A percentile compares a stretch with the other conserved stretches of the same genome.
These are phyloP conservation scores for Psococerastis gibbosa DNA, from an alignment of 2,888 invertebrate genomes.

Conservation along the genomic window DNA sequence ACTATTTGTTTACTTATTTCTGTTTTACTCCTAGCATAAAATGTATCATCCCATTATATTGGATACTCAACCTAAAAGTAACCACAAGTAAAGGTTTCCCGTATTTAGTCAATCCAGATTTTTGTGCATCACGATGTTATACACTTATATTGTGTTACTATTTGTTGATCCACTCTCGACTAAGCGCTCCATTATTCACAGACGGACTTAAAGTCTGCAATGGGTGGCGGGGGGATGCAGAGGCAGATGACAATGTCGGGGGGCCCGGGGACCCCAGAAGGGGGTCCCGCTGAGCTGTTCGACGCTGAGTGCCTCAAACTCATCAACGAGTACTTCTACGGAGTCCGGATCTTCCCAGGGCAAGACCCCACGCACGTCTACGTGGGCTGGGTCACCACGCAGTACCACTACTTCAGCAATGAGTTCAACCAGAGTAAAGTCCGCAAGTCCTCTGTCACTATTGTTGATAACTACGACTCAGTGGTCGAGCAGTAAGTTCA, in stretches of 20 bases:
- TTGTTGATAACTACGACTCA: conserved; percentile 61
- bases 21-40: too few species aligned
- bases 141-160: too few species aligned
- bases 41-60: too few species aligned
- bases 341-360: conserved; percentile 72
- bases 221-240: conserved; percentile 22
- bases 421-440: conserved; percentile 80
- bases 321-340: conserved; percentile 96
- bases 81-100: too few species aligned
- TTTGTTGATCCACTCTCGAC: too few species aligned
- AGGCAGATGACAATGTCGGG: conserved; percentile 54
- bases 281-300: conserved; percentile 70
- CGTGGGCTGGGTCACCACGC: conserved; percentile 98
- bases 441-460: conserved; percentile 58
- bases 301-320: conserved; percentile 72
- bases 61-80: too few species aligned
- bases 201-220: conserved; percentile 22
- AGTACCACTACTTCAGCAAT: conserved; percentile 79
- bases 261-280: conserved; percentile 49
- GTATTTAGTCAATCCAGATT: too few species aligned
- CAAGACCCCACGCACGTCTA: conserved; percentile 90
- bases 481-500: conserved; percentile 47
- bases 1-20: too few species aligned
- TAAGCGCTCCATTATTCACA: too few species aligned
- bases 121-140: too few species aligned